Percentiles rank a stretch among this genome's conserved stretches.
Evolutionary conservation across 2,888 invertebrate genomes (phyloP).

Genomic region (Osedax fenrisi): DNA sequence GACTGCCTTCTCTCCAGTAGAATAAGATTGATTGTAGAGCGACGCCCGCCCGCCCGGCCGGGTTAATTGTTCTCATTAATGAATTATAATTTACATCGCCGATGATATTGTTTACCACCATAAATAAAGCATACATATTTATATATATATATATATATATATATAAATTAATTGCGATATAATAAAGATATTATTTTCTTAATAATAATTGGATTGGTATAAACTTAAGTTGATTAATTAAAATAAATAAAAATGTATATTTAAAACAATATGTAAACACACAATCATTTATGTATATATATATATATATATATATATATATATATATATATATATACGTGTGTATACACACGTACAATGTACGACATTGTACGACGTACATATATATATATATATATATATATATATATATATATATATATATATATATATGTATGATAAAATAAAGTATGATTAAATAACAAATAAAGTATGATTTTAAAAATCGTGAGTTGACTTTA

Average conservation of each 20-base stretch:
- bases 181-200: slow-evolving; percentile 2
- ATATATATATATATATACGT: not conserved
- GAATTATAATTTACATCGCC: too few relatives aligned
- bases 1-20: too few relatives aligned
- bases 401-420: slow-evolving; percentile 17
- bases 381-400: slow-evolving; percentile 18
- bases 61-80: too few relatives aligned
- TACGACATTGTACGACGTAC: not conserved
- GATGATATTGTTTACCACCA: too few relatives aligned
- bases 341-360: not conserved
- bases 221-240: not conserved
- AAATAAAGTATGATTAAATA: too few relatives aligned
- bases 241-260: not conserved
- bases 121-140: not conserved
- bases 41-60: too few relatives aligned
- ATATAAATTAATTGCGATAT: slow-evolving; percentile 22
- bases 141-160: slow-evolving; percentile 25
- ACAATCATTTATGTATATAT: slow-evolving; percentile 3
- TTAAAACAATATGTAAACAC: not conserved
- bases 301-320: not conserved
- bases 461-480: too few relatives aligned
- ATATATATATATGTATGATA: slow-evolving; percentile 4
- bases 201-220: slow-evolving; percentile 15
- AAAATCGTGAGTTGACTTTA: too few relatives aligned
- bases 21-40: too few relatives aligned